A percentile compares a stretch with the other conserved stretches of the same genome.
Evolutionary conservation across 1,140 invertebrate species (phyloP).

Genomic region (Ditylenchus dipsaci): DNA sequence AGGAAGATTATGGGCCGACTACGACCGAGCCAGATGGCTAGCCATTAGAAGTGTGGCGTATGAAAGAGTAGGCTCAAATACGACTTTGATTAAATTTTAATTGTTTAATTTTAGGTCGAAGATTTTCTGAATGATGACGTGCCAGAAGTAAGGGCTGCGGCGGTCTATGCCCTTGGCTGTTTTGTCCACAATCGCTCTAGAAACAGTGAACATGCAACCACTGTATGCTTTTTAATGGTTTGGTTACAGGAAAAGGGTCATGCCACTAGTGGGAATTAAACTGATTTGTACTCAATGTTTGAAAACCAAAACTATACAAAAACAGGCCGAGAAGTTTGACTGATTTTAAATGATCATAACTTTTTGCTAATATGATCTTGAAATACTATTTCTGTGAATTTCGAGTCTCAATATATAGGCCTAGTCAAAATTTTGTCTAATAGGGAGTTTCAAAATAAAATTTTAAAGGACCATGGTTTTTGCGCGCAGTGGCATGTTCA

Average conservation of each 20-base stretch:
- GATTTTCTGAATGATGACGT: slow-evolving; percentile 48
- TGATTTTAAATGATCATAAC: no score
- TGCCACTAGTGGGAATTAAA: no score
- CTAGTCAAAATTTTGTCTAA: no score
- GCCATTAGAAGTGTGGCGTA: slow-evolving; percentile 89
- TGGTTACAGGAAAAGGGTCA: neutral
- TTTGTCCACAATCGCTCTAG: slow-evolving; percentile 49
- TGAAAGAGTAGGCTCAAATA: slow-evolving; percentile 63
- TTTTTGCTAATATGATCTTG: no score
- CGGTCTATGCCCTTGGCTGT: slow-evolving; percentile 55
- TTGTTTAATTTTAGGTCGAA: slow-evolving; percentile 9
- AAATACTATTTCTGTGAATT: no score
- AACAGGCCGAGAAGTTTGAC: no score
- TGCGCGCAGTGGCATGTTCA: no score
- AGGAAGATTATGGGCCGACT: slow-evolving; percentile 86
- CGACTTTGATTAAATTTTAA: neutral
- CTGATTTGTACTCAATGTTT: no score
- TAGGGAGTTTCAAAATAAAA: no score
- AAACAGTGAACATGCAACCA: slow-evolving; percentile 20
- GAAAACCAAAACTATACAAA: no score
- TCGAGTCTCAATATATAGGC: no score
- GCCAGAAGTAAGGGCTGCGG: slow-evolving; percentile 55
- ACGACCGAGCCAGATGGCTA: slow-evolving; percentile 86
- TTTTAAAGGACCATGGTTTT: no score
- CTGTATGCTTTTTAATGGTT: slow-evolving; percentile 9